phyloP scores from a whole-genome alignment of 2,113 vertebrate species.

The Plectropomus leopardus region DNA sequence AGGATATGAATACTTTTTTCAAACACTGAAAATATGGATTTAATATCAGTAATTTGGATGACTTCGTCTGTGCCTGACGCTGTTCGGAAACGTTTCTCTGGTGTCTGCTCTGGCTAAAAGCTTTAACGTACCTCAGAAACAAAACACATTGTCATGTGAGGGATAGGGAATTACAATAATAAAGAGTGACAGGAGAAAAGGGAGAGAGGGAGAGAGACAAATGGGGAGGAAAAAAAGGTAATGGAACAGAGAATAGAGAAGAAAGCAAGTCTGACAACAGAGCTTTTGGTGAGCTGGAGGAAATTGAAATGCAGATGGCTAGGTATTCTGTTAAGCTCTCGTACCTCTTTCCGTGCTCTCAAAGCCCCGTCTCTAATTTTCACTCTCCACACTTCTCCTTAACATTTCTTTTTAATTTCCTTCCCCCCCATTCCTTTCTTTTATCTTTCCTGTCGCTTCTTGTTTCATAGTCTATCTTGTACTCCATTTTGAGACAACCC shows the following conservation, averaged over 20 bases:
- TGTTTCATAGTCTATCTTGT: conserved; percentile 43
- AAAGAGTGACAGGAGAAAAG: conserved; percentile 28
- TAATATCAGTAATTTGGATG: not conserved
- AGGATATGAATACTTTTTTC: not conserved
- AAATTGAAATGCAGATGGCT: conserved; percentile 61
- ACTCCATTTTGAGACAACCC: conserved; percentile 23
- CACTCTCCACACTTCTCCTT: conserved; percentile 32
- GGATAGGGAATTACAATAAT: conserved; percentile 26
- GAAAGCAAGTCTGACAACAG: conserved; percentile 21
- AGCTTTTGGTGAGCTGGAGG: conserved; percentile 25
- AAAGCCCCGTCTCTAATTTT: conserved; percentile 46
- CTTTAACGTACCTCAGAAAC: conserved; percentile 1
- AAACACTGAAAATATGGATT: not conserved
- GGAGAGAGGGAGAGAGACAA: conserved; percentile 1
- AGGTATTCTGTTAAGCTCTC: conserved; percentile 41
- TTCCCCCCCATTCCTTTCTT: conserved; percentile 2
- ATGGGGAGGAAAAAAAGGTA: conserved; percentile 27
- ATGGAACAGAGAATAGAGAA: conserved; percentile 4
- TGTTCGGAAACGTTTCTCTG: not conserved
- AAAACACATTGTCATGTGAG: conserved; percentile 12
- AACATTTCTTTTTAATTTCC: conserved; percentile 33
- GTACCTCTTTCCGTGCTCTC: conserved; percentile 27
- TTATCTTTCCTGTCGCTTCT: conserved; percentile 56
- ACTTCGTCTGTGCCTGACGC: not conserved
- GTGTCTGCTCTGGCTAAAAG: conserved; percentile 10